Base-by-base conservation (phyloP, 2,797 vertebrate genomes). In the Tokudaia tokunoshimensis region DNA sequence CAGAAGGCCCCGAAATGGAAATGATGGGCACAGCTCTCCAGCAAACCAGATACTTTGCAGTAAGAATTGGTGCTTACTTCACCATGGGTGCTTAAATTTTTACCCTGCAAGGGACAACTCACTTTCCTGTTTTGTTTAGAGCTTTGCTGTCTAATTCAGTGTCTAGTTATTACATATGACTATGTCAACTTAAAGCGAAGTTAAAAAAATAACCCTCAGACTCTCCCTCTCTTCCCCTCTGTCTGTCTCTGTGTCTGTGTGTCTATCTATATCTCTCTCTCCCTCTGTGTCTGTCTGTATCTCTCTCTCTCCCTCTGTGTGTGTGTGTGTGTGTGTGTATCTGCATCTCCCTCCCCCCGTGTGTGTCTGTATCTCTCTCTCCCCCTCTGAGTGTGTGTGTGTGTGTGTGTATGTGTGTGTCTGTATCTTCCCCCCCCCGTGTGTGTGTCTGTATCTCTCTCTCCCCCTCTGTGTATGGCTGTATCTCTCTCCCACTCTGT, bases 11-110 rank as follows among this genome's bases (percentile, higher is more conserved):
- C 0, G 0, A 47, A 9, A 24, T 31, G 29, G 34, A 24, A 76
- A 70, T 4, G 10, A 37, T 0, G 20, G n/a, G 7, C 5, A 0
- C 2, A 3, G 37, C 17, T 7, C 70, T n/a, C 47, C 12, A 1
- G 67, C 80, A 70, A n/a, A 70, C 47, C 70, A 29, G 52, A 15
- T 24, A 17, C 8, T 41, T 59, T 70, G 87, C 29, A 50, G 19
- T 6, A 31, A 61, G 67, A 34, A 3, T 14, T 29, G 80, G 12
- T 13, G 29, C 17, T 84, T 19, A 65, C 41, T 22, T 44, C 61
- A 34, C 22, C 81, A 8, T 24, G 55, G 67, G 6, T 37, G 8
- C 41, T 67, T 0, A 65, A 3, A 6, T 11, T 12, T 59, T 67
- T 29, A 34, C 65, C 70, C 31, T 34, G 50, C 26, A 0, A 26